Evolutionary conservation across 2,797 vertebrate genomes (phyloP), one percentile per base, ranked within the genome.

Genomic region (Chrysolophus pictus): DNA sequence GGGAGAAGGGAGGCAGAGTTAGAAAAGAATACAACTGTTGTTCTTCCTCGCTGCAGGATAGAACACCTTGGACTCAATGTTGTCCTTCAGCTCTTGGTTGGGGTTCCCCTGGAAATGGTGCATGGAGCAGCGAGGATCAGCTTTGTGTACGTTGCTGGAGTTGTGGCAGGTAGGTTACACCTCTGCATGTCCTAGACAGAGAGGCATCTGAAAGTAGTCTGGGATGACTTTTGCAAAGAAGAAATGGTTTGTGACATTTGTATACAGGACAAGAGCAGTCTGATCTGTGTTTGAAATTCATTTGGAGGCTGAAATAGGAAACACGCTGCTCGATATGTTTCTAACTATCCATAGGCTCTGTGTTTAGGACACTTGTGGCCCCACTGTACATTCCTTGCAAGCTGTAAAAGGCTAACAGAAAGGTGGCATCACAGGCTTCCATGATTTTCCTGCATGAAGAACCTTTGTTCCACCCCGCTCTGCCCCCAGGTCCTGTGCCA

Each of bases 91-190:
- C 98, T 99, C 95, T 96, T 99, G 96, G 99, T 99, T 78, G 99
- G 99, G 55, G 98, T 99, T 86, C 99, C 99, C 35, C 97, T 99
- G 94, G 99, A 99, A 97, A 99, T 99, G 99, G 99, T 99, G 74
- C 99, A 99, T 0, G 99, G 99, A 94, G 98, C 99, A 19, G 96
- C 98, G 33, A 98, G 99, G 95, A 99, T 99, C 17, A 99, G 98
- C 82, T 98, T 99, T 70, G 98, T 99, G 90, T 99, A 99, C 14
- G 73, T 98, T 86, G 99, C 99, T 31, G 99, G 99, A 23, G 98
- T 99, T 53, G 97, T 99, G 89, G 99, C 99, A 99, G 99, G 99
- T 99, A 98, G 94, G 97, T 84, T 92, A 92, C 44, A 14, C 41
- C 47, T 78, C 75, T 21, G 12, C n/a, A 23, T 37, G 74, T 37